Base-by-base conservation (phyloP, 2,888 invertebrate genomes). In the Drymonia ruficornis region DNA sequence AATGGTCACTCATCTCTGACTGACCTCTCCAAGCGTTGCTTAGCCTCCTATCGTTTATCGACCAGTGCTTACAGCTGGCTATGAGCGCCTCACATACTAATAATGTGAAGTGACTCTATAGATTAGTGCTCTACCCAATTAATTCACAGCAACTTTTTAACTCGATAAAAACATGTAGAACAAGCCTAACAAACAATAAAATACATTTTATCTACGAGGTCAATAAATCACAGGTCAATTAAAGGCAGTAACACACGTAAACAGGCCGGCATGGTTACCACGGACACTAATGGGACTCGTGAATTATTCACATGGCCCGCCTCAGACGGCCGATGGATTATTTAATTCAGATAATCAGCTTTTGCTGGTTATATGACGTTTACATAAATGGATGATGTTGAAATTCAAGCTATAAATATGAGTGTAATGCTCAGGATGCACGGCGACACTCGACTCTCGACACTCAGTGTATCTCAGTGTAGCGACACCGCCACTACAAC, bases 161-260 rank as follows among this genome's bases (percentile, higher is more conserved):
- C 3, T 3, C 31, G 9, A 31, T 31, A 23, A 44, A 44, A 44
- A 23, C 23, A 23, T 13, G 23, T 44, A 23, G 19, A 44, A 44
- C 44, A 44, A 13, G 23, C 13, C 13, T 44, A 44, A 44, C 44
- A 44, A 13, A 11, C 23, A 19, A 23, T 44, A 44, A 44, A 13
- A n/a, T 45, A 45, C 6, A n/a, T 45, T 45, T 45, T n/a, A 45
- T 45, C n/a, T 28, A 45, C n/a, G 8, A 2, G 8, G 56, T 57
- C 47, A 62, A 67, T 71, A 56, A 61, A 43, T 63, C 45, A 65
- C 38, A 50, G 38, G 54, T 52, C 63, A 64, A 67, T 74, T 67
- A 65, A 56, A 53, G 46, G 16, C 51, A 18, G 54, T 44, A 59
- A 40, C 63, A 52, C 57, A 29, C 69, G 72, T 74, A 65, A 67